Evolutionary conservation across 2,113 vertebrate species (phyloP).

Genomic region (Eubucco bourcierii): DNA sequence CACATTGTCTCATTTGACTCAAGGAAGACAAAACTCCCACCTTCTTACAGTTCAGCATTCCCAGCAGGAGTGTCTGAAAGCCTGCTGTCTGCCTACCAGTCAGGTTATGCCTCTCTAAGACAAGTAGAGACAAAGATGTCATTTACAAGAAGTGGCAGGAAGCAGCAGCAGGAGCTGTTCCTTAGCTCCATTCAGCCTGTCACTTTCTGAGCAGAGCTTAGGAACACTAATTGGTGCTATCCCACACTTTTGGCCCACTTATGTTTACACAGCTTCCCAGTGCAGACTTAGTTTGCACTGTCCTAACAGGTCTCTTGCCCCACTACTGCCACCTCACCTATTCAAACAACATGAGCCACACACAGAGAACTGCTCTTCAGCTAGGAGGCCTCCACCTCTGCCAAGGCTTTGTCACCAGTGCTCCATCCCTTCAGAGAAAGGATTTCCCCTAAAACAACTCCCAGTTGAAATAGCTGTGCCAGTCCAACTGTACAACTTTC

Average conservation of each 20-base stretch:
- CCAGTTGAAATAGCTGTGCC: not conserved
- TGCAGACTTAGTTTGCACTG: not conserved
- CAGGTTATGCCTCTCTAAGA: not conserved
- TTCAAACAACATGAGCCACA: not conserved
- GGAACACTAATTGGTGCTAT: not conserved
- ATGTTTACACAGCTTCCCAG: not conserved
- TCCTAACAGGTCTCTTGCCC: not conserved
- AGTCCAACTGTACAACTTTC: not conserved
- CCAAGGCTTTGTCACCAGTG: not conserved
- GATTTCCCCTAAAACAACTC: not conserved
- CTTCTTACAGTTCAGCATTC: not conserved
- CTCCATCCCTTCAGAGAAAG: not conserved
- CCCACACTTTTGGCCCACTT: not conserved
- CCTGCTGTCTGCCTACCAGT: not conserved
- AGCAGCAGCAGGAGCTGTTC: not conserved
- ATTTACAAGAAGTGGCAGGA: not conserved
- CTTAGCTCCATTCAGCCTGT: not conserved
- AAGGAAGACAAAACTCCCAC: not conserved
- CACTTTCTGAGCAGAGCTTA: not conserved
- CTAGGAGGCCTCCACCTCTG: not conserved
- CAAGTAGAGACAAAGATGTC: not conserved
- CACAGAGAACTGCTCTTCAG: not conserved
- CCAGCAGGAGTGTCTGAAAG: not conserved
- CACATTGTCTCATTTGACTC: not conserved
- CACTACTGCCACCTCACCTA: not conserved